Base-by-base conservation (phyloP, 2,113 vertebrate genomes). In the Brachyhypopomus occidentalis region DNA sequence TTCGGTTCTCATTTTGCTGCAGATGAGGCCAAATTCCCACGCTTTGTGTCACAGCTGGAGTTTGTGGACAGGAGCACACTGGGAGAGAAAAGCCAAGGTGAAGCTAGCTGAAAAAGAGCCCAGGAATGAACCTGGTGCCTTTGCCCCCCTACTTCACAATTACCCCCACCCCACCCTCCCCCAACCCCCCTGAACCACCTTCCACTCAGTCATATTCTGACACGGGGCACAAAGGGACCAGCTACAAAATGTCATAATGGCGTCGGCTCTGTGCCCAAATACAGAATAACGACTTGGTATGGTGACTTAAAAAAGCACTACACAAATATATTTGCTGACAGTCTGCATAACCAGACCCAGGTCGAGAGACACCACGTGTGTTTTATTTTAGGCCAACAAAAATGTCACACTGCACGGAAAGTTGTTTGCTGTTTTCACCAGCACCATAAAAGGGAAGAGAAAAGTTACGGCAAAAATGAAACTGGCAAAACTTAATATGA, bases 1-100 rank as follows among this genome's bases (percentile, higher is more conserved):
- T 82, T 75, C 76, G 25, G 45, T 36, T 82, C 36, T 71, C 62
- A 77, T 84, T 85, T 82, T 76, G 62, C 75, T 80, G 73, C 36
- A 72, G 84, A 83, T 77, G 48, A 63, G 19, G 73, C 73, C 17
- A 67, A 78, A 70, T 75, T 78, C 25, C 17, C 20, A 66, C 41
- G 23, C 48, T 45, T 23, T 30, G 41, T 74, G 30, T 70, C 14
- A 41, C 75, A 16, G 27, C 63, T 20, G 72, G 19, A 71, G 55
- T 19, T 52, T 14, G 14, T 16, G 55, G 6, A 20, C 56, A 36
- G 20, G 34, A 64, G 30, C 8, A 25, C 30, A 34, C 25, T 74
- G 5, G 60, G n/a, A 75, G 22, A 59, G 0, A 34, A 72, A 83
- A n/a, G 66, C 12, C 52, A 55, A 56, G 45, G 66, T 60, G 77